Base-by-base conservation (phyloP, 2,797 vertebrate genomes). In the Neostethus bicornis region DNA sequence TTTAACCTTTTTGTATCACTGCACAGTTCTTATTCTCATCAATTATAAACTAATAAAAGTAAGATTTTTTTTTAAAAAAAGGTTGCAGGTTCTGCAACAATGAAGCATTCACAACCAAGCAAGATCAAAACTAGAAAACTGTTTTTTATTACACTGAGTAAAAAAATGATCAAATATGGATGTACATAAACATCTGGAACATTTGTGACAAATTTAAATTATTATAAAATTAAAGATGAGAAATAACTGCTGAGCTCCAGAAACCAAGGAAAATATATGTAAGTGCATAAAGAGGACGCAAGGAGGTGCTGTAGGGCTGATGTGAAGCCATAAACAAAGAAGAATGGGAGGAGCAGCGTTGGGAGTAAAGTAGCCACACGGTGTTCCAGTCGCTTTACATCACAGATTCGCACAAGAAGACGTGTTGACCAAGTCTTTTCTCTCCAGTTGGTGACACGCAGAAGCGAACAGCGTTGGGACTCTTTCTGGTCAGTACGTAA, bases 291-390 rank as follows among this genome's bases (percentile, higher is more conserved):
- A 43, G 55, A 8, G 51, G 16, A 77, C 57, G 73, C 64, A 57
- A 74, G 84, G 87, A 3, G 92, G 78, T 85, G 87, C 90, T 84
- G 83, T 51, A 73, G 74, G 73, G 84, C 87, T 72, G 35, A 66
- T 37, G 55, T 75, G 76, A 16, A 47, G n/a, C n/a, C 60, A 13
- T n/a, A 57, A 53, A 59, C 69, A 65, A 38, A 73, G 75, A 65
- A 69, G 66, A 87, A 90, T 85, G 89, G 92, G 92, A 87, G 92
- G 92, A 89, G 92, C 90, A 38, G 83, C 66, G 63, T 73, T 75
- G 56, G 77, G 84, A 89, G 87, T 89, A 88, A 91, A 92, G 92
- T 92, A 89, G 80, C 88, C 84, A 85, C 89, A 90, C 87, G 75
- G 86, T 73, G 84, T 83, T 85, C 70, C 85, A 82, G 81, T 78